Conservation (phyloP, 2,113 vertebrate species). For the Ginglymostoma cirratum region DNA sequence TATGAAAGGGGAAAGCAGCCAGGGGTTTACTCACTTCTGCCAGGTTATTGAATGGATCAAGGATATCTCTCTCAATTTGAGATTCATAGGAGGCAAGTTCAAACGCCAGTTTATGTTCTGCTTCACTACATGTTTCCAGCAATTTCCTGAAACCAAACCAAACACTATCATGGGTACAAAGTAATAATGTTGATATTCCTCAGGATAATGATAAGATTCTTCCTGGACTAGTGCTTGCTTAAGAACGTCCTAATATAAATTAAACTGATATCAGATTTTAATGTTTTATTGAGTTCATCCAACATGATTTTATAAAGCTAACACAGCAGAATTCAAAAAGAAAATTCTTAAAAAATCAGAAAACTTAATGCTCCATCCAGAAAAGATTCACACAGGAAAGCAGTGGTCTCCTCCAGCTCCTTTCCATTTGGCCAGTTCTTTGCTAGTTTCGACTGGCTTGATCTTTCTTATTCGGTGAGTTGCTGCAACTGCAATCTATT, state of each 20-base stretch:
- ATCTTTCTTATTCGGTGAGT: too few relatives aligned
- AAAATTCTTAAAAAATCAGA: background rate
- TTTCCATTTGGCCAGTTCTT: too few relatives aligned
- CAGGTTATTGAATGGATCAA: slow-evolving; percentile 78
- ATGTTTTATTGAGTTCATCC: background rate
- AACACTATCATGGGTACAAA: slow-evolving; percentile 37
- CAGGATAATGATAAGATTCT: background rate
- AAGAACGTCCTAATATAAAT: background rate
- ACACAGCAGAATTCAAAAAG: background rate
- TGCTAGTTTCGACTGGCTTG: too few relatives aligned
- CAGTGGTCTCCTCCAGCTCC: too few relatives aligned
- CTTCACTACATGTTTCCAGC: slow-evolving; percentile 88
- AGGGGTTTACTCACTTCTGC: slow-evolving; percentile 70
- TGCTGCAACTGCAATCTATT: too few relatives aligned
- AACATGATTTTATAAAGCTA: background rate
- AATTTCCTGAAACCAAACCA: slow-evolving; percentile 70
- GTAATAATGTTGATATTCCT: background rate
- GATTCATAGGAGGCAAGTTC: slow-evolving; percentile 86
- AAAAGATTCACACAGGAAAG: background rate
- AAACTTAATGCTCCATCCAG: background rate
- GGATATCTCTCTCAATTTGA: slow-evolving; percentile 85
- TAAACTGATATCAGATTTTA: background rate
- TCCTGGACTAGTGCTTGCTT: background rate
- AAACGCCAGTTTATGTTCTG: slow-evolving; percentile 81
- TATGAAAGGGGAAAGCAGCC: background rate